These are phyloP conservation scores for Brachionus rubens DNA, from an alignment of 1,140 invertebrate genomes.

Conservation along the genomic window DNA sequence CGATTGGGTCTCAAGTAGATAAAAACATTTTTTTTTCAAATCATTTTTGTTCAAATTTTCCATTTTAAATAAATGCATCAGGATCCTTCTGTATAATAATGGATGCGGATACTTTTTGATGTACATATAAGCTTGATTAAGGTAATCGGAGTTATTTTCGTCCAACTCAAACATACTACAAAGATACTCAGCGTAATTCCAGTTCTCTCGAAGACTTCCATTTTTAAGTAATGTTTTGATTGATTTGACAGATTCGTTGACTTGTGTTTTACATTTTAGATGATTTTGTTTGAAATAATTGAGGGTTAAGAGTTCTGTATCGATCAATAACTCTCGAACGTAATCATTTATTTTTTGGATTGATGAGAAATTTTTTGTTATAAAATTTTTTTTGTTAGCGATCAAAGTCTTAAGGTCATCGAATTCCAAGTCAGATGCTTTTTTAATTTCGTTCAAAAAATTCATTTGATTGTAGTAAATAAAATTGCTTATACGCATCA, in stretches of 20 bases:
- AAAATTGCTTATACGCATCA: constrained; percentile 13
- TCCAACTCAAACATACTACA: constrained; percentile 5
- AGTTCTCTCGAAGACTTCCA: constrained; percentile 16
- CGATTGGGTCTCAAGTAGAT: constrained; percentile 36
- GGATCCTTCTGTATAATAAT: constrained; percentile 1
- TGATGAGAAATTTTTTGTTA: not conserved
- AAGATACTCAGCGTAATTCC: constrained; percentile 16
- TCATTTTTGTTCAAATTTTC: constrained; percentile 11
- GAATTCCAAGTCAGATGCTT: not conserved
- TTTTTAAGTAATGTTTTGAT: constrained; percentile 5
- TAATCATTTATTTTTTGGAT: not conserved
- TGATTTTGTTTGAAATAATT: constrained; percentile 2
- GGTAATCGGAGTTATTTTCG: not conserved
- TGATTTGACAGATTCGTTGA: constrained; percentile 5
- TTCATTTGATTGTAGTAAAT: not conserved
- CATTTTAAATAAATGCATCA: constrained; percentile 14
- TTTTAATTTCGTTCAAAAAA: constrained; percentile 5
- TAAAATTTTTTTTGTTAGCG: not conserved
- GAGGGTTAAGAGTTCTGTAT: not conserved
- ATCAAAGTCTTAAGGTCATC: not conserved
- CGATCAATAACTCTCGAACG: not conserved
- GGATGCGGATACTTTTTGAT: constrained; percentile 27
- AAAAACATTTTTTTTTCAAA: constrained; percentile 37
- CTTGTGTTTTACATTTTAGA: not conserved
- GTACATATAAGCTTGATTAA: not conserved